Evolutionary conservation across 2,797 vertebrate genomes (phyloP).

Genomic region (Menidia menidia): DNA sequence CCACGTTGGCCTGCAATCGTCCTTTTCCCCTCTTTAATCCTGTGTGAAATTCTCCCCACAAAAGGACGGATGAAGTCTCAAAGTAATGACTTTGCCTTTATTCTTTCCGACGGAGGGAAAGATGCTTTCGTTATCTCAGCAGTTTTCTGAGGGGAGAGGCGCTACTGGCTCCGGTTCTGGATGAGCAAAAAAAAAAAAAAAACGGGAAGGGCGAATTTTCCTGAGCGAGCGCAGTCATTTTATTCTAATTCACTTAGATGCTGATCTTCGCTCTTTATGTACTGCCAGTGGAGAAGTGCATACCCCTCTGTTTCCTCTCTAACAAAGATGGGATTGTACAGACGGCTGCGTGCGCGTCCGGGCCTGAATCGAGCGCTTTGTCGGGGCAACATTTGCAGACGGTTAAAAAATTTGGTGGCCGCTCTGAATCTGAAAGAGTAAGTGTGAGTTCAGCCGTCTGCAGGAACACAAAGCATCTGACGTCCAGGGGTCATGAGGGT

Average conservation of each 20-base stretch:
- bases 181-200: slow-evolving; percentile 10
- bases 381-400: slow-evolving; percentile 17
- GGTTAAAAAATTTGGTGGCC: slow-evolving; percentile 1
- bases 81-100: slow-evolving; percentile 26
- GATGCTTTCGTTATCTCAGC: slow-evolving; percentile 41
- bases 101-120: slow-evolving; percentile 35
- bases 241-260: slow-evolving; percentile 38
- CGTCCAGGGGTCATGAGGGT: not conserved
- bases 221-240: slow-evolving; percentile 31
- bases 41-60: slow-evolving; percentile 14
- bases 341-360: slow-evolving; percentile 36
- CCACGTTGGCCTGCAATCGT: not conserved
- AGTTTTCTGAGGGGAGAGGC: slow-evolving; percentile 33
- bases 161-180: slow-evolving; percentile 39
- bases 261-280: slow-evolving; percentile 29
- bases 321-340: slow-evolving; percentile 49
- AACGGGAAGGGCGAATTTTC: slow-evolving; percentile 35
- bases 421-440: slow-evolving; percentile 1
- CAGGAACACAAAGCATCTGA: not conserved
- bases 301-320: slow-evolving; percentile 28
- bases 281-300: slow-evolving; percentile 14
- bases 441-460: not conserved
- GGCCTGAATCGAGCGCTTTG: slow-evolving; percentile 23
- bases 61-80: slow-evolving; percentile 11
- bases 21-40: not conserved